Base-by-base conservation (phyloP, 2,888 invertebrate genomes). In the Drosophila peninsularis region DNA sequence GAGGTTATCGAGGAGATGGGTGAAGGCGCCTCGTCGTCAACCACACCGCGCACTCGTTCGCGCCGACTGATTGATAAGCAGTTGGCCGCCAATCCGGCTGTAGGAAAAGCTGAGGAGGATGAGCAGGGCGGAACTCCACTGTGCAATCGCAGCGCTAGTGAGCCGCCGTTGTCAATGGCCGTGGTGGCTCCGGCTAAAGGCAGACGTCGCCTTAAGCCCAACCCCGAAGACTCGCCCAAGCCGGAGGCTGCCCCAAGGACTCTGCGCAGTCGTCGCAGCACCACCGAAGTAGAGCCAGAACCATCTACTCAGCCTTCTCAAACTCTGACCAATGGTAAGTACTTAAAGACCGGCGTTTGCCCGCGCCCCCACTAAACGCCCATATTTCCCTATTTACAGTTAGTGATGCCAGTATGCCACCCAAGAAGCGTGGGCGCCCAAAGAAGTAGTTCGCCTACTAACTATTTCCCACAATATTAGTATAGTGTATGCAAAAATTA, bases 351-450 rank as follows among this genome's bases (percentile, higher is more conserved):
- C 10, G 0, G 19, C 9, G 1, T 24, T 14, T 17, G 13, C 19
- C 17, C 2, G 3, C 13, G 17, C 10, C 21, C 24, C 3, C 36
- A 44, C 10, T 44, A 10, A 54, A 54, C 30, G 5, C 0, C 21
- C 13, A 3, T 4, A 30, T 24, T 17, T 2, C 10, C 45, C 27
- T 7, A 14, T 13, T 49, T 60, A 49, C 54, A 37, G 50, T 17
- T 14, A 39, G 27, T 32, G 74, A 86, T 6, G 17, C 65, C 9
- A 55, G 24, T 45, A 57, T 77, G 45, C 84, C 87, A 24, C 77
- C 44, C 9, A 82, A 77, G 63, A 82, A 81, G 57, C 83, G 84
- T 13, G 61, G 80, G 0, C 61, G 80, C 7, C 1, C 71, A 10
- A 75, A 71, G 24, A 75, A 65, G 17, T 52, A 45, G 36, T 3